phyloP scores from a whole-genome alignment of 2,797 vertebrate species.

The Melanotaenia parkinsoni region DNA sequence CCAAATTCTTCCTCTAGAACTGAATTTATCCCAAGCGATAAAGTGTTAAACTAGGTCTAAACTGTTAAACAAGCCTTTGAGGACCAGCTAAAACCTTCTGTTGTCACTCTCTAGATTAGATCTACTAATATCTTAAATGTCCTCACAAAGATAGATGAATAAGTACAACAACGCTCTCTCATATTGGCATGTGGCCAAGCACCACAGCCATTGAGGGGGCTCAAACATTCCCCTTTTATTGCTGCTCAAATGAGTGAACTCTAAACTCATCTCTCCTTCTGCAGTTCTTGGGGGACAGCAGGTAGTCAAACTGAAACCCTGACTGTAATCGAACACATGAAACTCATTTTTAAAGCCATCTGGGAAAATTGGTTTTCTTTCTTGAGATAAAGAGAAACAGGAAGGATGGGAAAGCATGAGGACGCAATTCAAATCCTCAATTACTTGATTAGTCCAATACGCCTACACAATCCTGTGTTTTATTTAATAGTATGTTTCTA shows the following conservation, averaged over 20 bases:
- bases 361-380: slow-evolving; percentile 2
- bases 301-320: slow-evolving; percentile 38
- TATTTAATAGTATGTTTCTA: neutral
- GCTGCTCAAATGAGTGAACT: slow-evolving; percentile 29
- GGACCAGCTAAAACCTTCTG: slow-evolving; percentile 4
- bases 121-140: slow-evolving; percentile 2
- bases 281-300: slow-evolving; percentile 37
- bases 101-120: slow-evolving; percentile 1
- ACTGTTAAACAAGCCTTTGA: neutral
- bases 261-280: slow-evolving; percentile 8
- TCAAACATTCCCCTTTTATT: slow-evolving; percentile 60
- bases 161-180: slow-evolving; percentile 22
- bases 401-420: neutral
- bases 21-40: neutral
- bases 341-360: neutral
- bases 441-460: slow-evolving; percentile 3
- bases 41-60: neutral
- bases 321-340: slow-evolving; percentile 31
- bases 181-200: slow-evolving; percentile 51
- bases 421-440: slow-evolving; percentile 18
- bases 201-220: slow-evolving; percentile 38
- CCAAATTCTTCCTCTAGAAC: neutral
- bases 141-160: slow-evolving; percentile 5
- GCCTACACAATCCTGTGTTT: neutral
- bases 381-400: neutral